Evolutionary conservation across 2,888 invertebrate species (phyloP).

Genomic region (Luffia ferchaultella): DNA sequence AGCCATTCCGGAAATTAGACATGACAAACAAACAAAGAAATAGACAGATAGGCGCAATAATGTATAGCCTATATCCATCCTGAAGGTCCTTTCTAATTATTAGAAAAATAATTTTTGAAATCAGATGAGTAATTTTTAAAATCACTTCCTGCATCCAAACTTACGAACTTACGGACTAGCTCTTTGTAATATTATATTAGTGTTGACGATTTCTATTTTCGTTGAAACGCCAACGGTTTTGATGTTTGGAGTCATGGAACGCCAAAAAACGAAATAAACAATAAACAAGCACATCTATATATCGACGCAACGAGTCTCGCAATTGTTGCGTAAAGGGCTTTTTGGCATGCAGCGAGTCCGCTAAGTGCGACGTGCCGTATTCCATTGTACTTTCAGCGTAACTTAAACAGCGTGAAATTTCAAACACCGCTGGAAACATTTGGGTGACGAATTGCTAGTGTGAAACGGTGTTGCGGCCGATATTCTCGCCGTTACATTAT

Average conservation of each 20-base stretch:
- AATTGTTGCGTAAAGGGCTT: conserved; percentile 48
- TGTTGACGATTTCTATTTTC: neutral
- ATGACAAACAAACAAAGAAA: too few species aligned
- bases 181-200: neutral
- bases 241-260: neutral
- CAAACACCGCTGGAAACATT: neutral
- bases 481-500: too few species aligned
- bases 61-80: too few species aligned
- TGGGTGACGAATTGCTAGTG: neutral
- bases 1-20: too few species aligned
- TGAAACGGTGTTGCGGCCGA: neutral
- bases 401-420: conserved; percentile 6
- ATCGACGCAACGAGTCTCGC: conserved; percentile 32
- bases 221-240: neutral
- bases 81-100: too few species aligned
- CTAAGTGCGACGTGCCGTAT: conserved; percentile 41
- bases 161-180: neutral
- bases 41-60: too few species aligned
- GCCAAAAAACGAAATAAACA: neutral
- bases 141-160: neutral
- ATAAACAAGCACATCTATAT: neutral
- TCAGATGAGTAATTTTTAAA: neutral
- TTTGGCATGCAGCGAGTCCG: conserved; percentile 54
- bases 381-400: conserved; percentile 31
- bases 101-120: neutral